Evolutionary conservation across 2,888 invertebrate species (phyloP), one percentile per base, ranked within the genome.

Genomic region (Strigamia crassipes): DNA sequence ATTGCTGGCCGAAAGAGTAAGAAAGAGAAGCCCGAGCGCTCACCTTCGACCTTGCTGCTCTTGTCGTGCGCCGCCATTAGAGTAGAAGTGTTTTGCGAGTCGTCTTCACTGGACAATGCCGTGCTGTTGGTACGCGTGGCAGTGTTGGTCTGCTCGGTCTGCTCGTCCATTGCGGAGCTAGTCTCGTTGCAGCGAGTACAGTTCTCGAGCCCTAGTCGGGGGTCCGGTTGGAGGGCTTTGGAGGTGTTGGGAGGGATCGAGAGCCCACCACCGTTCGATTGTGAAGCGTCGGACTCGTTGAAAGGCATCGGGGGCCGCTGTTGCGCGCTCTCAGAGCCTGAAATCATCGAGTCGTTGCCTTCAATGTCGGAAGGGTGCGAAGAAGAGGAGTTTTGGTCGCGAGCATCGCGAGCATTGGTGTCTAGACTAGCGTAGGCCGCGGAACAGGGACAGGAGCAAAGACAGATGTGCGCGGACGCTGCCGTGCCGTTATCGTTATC

Each of bases 281-380:
- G 1, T 27, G 80, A 80, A 51, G 51, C 13, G 80, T 51, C 46
- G 56, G 34, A n/a, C 6, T 15, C 13, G 51, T 46, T 79, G 13
- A 46, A 31, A 18, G 15, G 23, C n/a, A 46, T 2, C 0, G 27
- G 3, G 27, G 15, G 66, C 6, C 23, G 61, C 10, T 61, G 18
- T 61, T 61, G n/a, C n/a, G 3, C 23, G 15, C 23, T 66, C 8
- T 66, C 12, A 21, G 66, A 66, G 89, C 95, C 94, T 88, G 95
- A 94, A 86, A 95, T 94, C 86, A 94, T 93, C 86, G 94, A 94
- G 90, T 94, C 94, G 85, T 93, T 93, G 89, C 94, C 95, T 92
- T 95, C 94, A 88, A 95, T 94, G 89, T 95, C 91, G 88, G 95
- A 94, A 90, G 95, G 27, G n/a, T 31, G 4, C 73, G 73, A 31